phyloP scores from a whole-genome alignment of 2,888 invertebrate species.

The Synanthedon formicaeformis region DNA sequence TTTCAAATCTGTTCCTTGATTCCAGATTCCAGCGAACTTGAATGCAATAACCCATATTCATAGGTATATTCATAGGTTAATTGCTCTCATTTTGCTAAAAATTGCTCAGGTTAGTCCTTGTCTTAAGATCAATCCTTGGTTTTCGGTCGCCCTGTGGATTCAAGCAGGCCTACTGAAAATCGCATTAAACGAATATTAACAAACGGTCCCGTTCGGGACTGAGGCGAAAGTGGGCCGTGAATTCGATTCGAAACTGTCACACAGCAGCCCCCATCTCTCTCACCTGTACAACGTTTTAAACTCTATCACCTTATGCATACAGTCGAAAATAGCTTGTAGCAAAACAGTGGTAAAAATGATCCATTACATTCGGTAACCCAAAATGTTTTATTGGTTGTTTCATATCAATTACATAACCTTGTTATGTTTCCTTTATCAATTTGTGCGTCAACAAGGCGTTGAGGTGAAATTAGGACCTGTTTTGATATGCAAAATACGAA shows the following conservation, averaged over 20 bases:
- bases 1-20: too few species aligned
- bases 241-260: background rate
- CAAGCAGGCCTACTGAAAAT: slow-evolving; percentile 24
- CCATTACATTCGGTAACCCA: slow-evolving; percentile 14
- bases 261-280: background rate
- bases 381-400: slow-evolving; percentile 15
- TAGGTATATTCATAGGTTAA: too few species aligned
- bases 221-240: slow-evolving; percentile 35
- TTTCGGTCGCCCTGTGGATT: background rate
- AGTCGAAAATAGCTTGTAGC: background rate
- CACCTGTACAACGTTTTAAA: background rate
- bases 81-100: too few species aligned
- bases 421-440: slow-evolving; percentile 9
- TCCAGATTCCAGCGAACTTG: too few species aligned
- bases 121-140: slow-evolving; percentile 6
- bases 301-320: background rate
- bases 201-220: slow-evolving; percentile 33
- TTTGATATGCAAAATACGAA: too few species aligned
- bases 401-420: slow-evolving; percentile 20
- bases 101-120: too few species aligned
- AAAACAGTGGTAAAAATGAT: slow-evolving; percentile 1
- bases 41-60: too few species aligned
- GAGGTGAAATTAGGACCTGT: too few species aligned
- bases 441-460: background rate
- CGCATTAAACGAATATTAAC: slow-evolving; percentile 39